Conservation (phyloP, 2,797 vertebrate species). For the Taeniopygia guttata region DNA sequence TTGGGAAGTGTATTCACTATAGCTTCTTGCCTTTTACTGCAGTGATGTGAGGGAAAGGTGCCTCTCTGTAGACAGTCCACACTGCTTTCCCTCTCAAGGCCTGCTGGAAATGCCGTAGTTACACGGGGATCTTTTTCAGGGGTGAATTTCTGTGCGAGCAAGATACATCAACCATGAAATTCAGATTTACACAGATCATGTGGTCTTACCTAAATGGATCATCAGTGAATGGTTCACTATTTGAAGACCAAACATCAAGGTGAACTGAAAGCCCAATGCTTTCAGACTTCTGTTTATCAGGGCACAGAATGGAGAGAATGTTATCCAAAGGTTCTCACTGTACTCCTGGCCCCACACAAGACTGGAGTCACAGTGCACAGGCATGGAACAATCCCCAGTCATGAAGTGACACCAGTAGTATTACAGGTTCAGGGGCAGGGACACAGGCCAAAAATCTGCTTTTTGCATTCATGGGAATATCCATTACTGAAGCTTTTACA, state of each 20-base stretch:
- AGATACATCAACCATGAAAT: not conserved
- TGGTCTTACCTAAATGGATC: not conserved
- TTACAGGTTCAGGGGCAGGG: not conserved
- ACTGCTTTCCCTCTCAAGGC: not conserved
- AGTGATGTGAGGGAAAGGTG: not conserved
- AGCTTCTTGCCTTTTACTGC: not conserved
- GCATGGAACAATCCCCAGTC: not conserved
- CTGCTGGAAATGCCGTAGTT: not conserved
- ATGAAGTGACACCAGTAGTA: not conserved
- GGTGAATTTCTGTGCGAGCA: fast-evolving
- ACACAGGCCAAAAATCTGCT: not conserved
- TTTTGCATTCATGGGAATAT: not conserved
- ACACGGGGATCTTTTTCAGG: not conserved
- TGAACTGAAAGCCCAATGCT: not conserved
- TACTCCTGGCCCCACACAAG: not conserved
- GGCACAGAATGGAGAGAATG: not conserved
- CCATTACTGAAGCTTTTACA: not conserved
- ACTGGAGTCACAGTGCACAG: not conserved
- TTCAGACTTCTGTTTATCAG: not conserved
- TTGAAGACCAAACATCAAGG: not conserved
- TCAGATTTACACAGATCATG: not conserved
- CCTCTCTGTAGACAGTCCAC: not conserved
- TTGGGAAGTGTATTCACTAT: not conserved
- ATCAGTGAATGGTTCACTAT: not conserved
- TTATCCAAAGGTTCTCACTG: not conserved